phyloP scores from a whole-genome alignment of 2,113 vertebrate genomes.

The Scalopus aquaticus region DNA sequence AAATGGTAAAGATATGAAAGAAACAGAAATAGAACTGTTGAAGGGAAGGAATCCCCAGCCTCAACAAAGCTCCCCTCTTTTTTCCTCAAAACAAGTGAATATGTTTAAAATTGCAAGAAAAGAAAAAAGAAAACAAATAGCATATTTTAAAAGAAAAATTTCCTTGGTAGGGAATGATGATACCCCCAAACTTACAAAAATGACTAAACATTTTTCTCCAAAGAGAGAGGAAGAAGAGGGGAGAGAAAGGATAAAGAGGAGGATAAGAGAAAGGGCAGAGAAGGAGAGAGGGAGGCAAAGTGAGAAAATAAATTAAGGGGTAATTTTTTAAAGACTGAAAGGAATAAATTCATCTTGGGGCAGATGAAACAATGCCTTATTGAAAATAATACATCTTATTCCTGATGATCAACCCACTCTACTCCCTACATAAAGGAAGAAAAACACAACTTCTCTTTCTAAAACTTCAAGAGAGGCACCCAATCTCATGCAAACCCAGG shows the following conservation, averaged over 20 bases:
- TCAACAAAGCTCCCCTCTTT: background rate
- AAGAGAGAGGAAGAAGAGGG: background rate
- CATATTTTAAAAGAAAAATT: background rate
- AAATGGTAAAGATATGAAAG: background rate
- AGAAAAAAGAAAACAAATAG: background rate
- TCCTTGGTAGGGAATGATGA: background rate
- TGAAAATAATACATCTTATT: slow-evolving; percentile 13
- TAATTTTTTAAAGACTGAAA: background rate
- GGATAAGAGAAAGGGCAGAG: background rate
- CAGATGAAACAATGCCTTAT: background rate
- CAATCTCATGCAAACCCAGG: background rate
- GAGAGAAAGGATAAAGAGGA: background rate
- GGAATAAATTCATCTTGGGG: background rate
- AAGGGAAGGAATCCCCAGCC: background rate
- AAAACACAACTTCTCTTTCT: background rate
- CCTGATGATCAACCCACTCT: background rate
- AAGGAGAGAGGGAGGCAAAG: background rate
- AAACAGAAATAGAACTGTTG: slow-evolving; percentile 34
- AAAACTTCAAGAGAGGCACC: background rate
- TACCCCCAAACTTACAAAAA: background rate
- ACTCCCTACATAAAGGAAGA: background rate
- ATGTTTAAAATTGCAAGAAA: background rate
- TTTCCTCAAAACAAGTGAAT: background rate
- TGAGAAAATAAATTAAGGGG: background rate
- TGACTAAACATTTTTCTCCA: slow-evolving; percentile 3